Base-by-base conservation (phyloP, 2,113 vertebrate species). In the Ictalurus furcatus region DNA sequence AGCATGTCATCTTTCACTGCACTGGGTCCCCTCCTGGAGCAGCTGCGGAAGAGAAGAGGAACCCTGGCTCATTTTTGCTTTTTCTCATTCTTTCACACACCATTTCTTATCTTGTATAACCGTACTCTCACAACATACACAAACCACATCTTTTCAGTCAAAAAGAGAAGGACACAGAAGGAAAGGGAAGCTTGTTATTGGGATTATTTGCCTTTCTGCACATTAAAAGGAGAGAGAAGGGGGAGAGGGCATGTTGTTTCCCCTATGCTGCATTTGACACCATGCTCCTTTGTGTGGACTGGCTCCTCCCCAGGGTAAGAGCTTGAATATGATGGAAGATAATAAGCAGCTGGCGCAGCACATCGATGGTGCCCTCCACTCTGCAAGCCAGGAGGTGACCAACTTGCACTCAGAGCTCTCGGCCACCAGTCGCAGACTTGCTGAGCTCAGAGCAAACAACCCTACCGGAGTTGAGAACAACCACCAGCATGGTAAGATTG, bases 321-420 rank as follows among this genome's bases (percentile, higher is more conserved):
- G 97, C 95, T 96, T 97, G 94, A 96, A 95, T 96, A 97, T 98
- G 96, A 98, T 97, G 97, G 97, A 98, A 87, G 97, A 98, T 95
- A 98, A 97, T 95, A 97, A 97, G 92, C 97, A 97, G 95, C 96
- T 98, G 95, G 97, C 97, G 73, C 96, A 96, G 90, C 96, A 97
- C 93, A 97, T 97, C 92, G 97, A 98, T 94, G 97, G 97, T 93
- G 97, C 97, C 94, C 96, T 97, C 93, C 97, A 97, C 95, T 96
- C 97, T 8, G 97, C 97, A 94, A 97, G 97, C 91, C 97, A 96
- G 94, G 97, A 98, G 96, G 97, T 97, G 95, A 97, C 96, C 91
- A 97, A 96, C 95, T 96, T 98, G 93, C 96, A 97, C 90, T 96
- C 97, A 0, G 97, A 98, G 95, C 97, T 98, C 92, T 96, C 95